Base-by-base conservation (phyloP, 2,888 invertebrate species). In the Encarsia formosa region DNA sequence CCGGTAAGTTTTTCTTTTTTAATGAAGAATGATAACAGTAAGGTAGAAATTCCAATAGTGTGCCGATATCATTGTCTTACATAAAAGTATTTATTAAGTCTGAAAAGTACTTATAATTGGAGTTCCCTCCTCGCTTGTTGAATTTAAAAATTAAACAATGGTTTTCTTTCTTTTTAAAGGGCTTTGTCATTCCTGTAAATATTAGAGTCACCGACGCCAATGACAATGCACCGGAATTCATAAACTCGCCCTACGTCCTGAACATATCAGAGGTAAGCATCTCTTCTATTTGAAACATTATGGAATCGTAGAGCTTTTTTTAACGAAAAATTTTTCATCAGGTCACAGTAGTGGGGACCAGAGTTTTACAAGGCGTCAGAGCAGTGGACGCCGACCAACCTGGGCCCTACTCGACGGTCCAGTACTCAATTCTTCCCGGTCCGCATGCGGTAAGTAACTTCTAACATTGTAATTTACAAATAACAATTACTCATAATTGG, bases 131-230 rank as follows among this genome's bases (percentile, higher is more conserved):
- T n/a, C n/a, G n/a, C n/a, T n/a, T n/a, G n/a, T n/a, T n/a, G n/a
- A n/a, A n/a, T n/a, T n/a, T n/a, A n/a, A n/a, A n/a, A n/a, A n/a
- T n/a, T n/a, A n/a, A n/a, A n/a, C n/a, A n/a, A n/a, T n/a, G n/a
- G n/a, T n/a, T n/a, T n/a, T n/a, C n/a, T n/a, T n/a, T n/a, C n/a
- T 39, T 42, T 41, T 15, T 15, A 9, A 75, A 86, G 81, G 87
- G 85, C 58, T 87, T 88, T 70, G 81, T 86, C 50, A 87, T 90
- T 66, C 90, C 90, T 1, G 85, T 90, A 29, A 88, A 86, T 61
- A 85, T 90, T 45, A 81, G 91, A 61, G 92, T 93, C 52, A 91
- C 89, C 60, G 93, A 94, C 75, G 90, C 89, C 56, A 93, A 93
- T 73, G 93, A 93, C 76, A 92, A 93, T 75, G 87, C 90, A 8